Evolutionary conservation across 2,888 invertebrate species (phyloP).

Genomic region (Hetaerina titia): DNA sequence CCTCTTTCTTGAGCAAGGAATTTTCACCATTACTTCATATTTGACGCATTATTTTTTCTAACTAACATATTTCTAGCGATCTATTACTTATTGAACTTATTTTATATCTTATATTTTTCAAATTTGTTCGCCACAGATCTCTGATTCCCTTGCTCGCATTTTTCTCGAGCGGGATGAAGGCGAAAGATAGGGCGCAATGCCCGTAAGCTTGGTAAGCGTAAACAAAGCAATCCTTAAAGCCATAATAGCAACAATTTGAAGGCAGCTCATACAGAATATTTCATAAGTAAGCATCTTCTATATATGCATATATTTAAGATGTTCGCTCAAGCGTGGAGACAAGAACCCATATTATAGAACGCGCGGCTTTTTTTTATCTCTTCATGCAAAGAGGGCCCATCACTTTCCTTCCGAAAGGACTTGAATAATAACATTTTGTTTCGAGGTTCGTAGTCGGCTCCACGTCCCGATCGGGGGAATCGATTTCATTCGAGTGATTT

Average conservation of each 20-base stretch:
- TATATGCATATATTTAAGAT: not conserved
- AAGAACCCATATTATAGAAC: not conserved
- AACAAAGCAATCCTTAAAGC: constrained; percentile 27
- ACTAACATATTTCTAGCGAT: no score
- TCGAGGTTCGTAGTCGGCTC: constrained; percentile 4
- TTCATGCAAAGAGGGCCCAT: not conserved
- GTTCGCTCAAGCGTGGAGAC: not conserved
- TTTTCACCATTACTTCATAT: no score
- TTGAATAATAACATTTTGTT: constrained; percentile 21
- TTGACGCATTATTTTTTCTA: no score
- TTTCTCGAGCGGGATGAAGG: not conserved
- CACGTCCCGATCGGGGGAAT: not conserved
- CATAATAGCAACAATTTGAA: not conserved
- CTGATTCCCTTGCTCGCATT: not conserved
- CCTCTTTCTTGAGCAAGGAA: no score
- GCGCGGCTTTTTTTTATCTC: not conserved
- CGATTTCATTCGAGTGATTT: not conserved
- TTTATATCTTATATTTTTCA: no score
- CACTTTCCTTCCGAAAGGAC: not conserved
- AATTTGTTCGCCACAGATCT: not conserved
- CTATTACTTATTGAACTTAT: no score
- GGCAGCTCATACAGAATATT: not conserved
- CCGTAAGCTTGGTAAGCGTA: not conserved
- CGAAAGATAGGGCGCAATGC: not conserved
- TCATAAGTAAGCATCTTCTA: not conserved